Percentiles rank a stretch among this genome's conserved stretches.
Conservation (phyloP, 2,113 vertebrate species). For the Pungitius pungitius region DNA sequence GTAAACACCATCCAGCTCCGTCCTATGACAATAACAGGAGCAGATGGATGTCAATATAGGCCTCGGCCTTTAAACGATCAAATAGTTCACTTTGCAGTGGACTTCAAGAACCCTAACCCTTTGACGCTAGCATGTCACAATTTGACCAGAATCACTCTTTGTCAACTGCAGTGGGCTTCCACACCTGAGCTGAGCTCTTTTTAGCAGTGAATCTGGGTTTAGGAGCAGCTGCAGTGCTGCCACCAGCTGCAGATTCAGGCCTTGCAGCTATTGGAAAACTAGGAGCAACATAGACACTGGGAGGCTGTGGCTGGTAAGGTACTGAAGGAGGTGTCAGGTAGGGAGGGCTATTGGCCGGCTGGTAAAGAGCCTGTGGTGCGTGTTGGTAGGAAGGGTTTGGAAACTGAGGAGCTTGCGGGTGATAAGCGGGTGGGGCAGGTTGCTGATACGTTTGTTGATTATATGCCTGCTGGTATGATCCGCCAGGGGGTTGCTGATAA, state of each 20-base stretch:
- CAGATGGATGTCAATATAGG: neutral
- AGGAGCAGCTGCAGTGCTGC: conserved; percentile 83
- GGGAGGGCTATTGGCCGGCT: conserved; percentile 69
- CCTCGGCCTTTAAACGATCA: conserved; percentile 14
- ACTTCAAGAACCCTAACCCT: conserved; percentile 25
- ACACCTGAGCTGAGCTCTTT: conserved; percentile 93
- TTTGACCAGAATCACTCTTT: conserved; percentile 78
- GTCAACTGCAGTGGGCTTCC: conserved; percentile 88
- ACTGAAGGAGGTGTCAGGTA: conserved; percentile 69
- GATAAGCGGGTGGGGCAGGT: conserved; percentile 62
- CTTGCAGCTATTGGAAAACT: conserved; percentile 82
- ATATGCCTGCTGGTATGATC: conserved; percentile 70
- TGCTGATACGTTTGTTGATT: conserved; percentile 74
- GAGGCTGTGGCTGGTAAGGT: conserved; percentile 74
- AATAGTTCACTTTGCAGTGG: conserved; percentile 19
- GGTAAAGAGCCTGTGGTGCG: conserved; percentile 64
- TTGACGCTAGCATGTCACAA: conserved; percentile 27
- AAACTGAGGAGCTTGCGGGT: conserved; percentile 63
- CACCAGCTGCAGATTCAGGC: conserved; percentile 78
- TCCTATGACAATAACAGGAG: conserved; percentile 13
- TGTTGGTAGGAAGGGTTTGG: conserved; percentile 68
- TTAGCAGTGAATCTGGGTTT: conserved; percentile 96
- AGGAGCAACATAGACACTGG: conserved; percentile 71
- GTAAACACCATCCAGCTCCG: conserved; percentile 26
- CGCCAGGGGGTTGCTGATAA: conserved; percentile 66